phyloP scores from a whole-genome alignment of 2,797 vertebrate species.

The Platalea minor region DNA sequence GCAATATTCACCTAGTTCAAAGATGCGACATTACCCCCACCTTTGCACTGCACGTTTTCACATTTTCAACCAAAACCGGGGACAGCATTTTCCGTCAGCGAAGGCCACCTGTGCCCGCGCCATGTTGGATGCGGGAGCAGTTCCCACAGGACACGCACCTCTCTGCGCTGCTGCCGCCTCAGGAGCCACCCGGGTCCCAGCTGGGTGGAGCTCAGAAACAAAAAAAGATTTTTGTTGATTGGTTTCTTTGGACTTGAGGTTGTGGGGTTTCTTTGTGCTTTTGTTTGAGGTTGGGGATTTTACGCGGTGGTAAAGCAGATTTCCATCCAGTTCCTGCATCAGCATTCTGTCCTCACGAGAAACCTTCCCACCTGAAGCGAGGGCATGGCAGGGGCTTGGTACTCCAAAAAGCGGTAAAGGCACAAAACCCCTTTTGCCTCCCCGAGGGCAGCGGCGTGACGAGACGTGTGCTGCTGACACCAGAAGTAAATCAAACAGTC shows the following conservation, averaged over 20 bases:
- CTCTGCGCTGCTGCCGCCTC: background rate
- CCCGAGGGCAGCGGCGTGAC: rapidly evolving
- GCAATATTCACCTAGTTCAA: background rate
- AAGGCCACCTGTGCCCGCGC: background rate
- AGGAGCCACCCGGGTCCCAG: background rate
- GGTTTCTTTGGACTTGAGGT: background rate
- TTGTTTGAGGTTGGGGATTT: background rate
- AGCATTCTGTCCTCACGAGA: background rate
- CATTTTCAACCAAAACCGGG: background rate
- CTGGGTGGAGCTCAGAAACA: background rate
- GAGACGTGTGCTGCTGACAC: rapidly evolving
- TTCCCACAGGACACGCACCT: background rate
- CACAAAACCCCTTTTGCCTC: background rate
- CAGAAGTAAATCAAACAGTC: background rate
- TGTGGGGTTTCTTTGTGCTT: background rate
- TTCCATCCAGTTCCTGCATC: background rate
- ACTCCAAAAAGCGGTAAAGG: background rate
- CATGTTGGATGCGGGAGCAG: background rate
- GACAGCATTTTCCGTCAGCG: background rate
- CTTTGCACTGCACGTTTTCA: background rate
- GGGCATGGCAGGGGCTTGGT: background rate
- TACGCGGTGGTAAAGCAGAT: background rate
- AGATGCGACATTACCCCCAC: background rate
- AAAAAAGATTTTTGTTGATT: background rate
- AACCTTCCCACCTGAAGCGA: background rate